Conservation (phyloP, 2,888 invertebrate species). For the Podabrus alpinus region DNA sequence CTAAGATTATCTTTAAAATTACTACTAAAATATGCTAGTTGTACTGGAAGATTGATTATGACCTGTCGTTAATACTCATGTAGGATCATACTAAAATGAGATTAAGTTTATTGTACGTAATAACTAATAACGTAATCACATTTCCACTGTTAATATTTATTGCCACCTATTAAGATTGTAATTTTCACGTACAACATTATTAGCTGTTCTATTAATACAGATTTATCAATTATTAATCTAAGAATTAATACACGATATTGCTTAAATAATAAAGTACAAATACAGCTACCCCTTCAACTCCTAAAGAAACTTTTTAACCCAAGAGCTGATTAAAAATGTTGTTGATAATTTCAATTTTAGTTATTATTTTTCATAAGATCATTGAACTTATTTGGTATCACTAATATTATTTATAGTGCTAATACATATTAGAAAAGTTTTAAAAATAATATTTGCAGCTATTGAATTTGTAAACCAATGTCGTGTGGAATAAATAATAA, state of each 20-base stretch:
- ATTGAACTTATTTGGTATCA: not conserved
- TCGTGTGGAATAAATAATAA: conserved; percentile 14
- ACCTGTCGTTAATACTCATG: not conserved
- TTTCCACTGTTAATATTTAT: not conserved
- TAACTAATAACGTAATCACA: not conserved
- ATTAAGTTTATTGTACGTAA: not conserved
- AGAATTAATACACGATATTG: too few relatives aligned
- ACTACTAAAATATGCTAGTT: not conserved
- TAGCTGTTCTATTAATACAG: not conserved
- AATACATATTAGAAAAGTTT: not conserved
- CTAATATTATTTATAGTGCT: not conserved
- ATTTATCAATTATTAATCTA: too few relatives aligned
- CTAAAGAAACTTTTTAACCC: too few relatives aligned
- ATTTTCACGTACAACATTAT: not conserved
- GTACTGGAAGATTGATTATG: not conserved
- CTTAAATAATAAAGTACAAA: too few relatives aligned
- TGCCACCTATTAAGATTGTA: not conserved
- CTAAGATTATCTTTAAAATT: not conserved
- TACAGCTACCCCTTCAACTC: too few relatives aligned
- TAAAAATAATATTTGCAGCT: not conserved
- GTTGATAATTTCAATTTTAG: too few relatives aligned
- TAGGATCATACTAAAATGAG: not conserved
- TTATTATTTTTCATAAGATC: too few relatives aligned
- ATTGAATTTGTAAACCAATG: conserved; percentile 17
- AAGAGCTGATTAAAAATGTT: too few relatives aligned